phyloP scores from a whole-genome alignment of 2,113 vertebrate species.

The Odocoileus virginianus region DNA sequence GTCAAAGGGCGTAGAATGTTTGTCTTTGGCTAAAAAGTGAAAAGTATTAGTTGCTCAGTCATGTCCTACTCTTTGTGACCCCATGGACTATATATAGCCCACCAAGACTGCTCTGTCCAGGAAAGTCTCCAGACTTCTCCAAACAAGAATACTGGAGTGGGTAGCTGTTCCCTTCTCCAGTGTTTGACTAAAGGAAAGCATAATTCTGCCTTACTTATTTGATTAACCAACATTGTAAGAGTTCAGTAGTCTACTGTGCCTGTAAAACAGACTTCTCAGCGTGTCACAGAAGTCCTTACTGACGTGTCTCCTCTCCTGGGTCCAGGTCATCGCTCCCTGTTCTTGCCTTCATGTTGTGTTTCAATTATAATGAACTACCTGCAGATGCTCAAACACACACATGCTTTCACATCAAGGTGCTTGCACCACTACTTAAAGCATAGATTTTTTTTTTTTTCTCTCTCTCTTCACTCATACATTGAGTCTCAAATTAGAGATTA shows the following conservation, averaged over 20 bases:
- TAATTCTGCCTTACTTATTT: neutral
- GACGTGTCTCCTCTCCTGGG: too few species aligned
- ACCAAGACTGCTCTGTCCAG: neutral
- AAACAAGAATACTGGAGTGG: neutral
- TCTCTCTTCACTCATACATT: neutral
- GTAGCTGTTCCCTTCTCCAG: neutral
- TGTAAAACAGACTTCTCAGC: neutral
- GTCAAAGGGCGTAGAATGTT: neutral
- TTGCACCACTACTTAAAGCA: neutral
- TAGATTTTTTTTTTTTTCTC: neutral
- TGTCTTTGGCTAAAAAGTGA: neutral
- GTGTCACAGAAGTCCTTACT: neutral
- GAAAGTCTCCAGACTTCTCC: neutral
- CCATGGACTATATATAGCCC: neutral
- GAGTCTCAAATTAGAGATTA: neutral
- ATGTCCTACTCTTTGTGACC: neutral
- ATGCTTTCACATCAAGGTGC: neutral
- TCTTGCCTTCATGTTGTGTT: neutral
- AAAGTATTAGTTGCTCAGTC: neutral
- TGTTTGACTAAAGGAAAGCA: neutral
- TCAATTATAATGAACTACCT: neutral
- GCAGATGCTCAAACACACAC: neutral
- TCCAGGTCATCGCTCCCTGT: neutral
- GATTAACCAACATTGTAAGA: neutral
- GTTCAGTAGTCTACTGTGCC: rapidly evolving